phyloP scores from a whole-genome alignment of 2,888 invertebrate genomes.

The Ectropis crepuscularia region DNA sequence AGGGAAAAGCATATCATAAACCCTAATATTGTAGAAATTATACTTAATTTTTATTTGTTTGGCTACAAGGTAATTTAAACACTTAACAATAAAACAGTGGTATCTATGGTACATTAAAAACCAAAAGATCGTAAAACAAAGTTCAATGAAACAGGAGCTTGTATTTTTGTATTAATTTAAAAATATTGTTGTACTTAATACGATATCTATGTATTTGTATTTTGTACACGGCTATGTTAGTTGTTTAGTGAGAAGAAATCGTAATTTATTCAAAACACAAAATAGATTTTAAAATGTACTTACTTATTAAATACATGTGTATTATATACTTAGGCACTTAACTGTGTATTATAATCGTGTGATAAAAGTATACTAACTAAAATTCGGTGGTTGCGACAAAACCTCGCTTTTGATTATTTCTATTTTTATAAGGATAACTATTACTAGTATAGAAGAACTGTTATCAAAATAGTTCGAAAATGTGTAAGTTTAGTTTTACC shows the following conservation, averaged over 20 bases:
- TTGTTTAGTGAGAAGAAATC: neutral
- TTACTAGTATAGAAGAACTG: slow-evolving; percentile 32
- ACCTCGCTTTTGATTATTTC: slow-evolving; percentile 47
- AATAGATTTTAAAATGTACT: slow-evolving; percentile 11
- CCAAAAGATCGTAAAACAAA: neutral
- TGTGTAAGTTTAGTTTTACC: slow-evolving; percentile 20
- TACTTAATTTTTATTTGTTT: too few species aligned
- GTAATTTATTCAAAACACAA: slow-evolving; percentile 7
- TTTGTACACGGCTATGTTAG: neutral
- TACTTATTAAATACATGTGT: slow-evolving; percentile 19
- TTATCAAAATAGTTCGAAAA: slow-evolving; percentile 17
- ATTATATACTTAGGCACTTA: slow-evolving; percentile 2
- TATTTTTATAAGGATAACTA: slow-evolving; percentile 42
- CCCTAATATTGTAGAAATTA: too few species aligned
- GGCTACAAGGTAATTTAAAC: too few species aligned
- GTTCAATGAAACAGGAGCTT: too few species aligned
- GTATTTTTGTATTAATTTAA: too few species aligned
- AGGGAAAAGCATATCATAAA: slow-evolving; percentile 1
- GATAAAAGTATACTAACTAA: slow-evolving; percentile 58
- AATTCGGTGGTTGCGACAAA: slow-evolving; percentile 46
- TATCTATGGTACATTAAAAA: neutral
- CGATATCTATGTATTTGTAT: neutral
- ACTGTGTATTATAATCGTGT: slow-evolving; percentile 28
- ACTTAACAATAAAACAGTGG: neutral
- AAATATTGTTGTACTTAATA: neutral